Base-by-base conservation (phyloP, 2,888 invertebrate genomes). In the Phaedon cochleariae region DNA sequence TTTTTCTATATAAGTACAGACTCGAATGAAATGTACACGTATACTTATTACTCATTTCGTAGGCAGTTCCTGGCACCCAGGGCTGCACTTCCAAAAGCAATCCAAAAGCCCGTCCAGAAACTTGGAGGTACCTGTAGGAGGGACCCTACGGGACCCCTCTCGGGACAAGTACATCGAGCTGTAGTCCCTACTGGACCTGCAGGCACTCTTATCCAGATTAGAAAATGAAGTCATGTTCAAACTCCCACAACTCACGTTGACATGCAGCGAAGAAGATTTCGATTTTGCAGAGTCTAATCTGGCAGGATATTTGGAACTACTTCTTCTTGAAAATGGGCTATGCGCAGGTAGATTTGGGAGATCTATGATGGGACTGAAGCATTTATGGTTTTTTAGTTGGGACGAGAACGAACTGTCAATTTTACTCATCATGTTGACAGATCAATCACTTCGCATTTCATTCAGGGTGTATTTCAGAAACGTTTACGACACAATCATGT, bases 61-160 rank as follows among this genome's bases (percentile, higher is more conserved):
- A 0, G 73, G 73, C 52, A 73, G 45, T 49, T 71, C 64, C 61
- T 71, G 71, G 51, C 73, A 73, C 31, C 71, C 73, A 12, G 69
- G 34, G 20, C 72, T 73, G 57, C 72, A 72, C 61, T 73, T 73
- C 73, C 73, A 73, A 34, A 73, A 68, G 54, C 67, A 66, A 20
- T 67, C 67, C 26, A 64, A 52, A 12, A 73, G 55, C 71, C 72
- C 70, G 53, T 73, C 73, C 61, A 73, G 62, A 49, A 73, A 68
- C 60, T 51, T 69, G 0, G 67, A 52, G 2, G 63, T 53, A 1
- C 49, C 45, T 1, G 66, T 59, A 10, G 59, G 29, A 1, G 45
- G 17, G 15, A 59, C 34, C 12, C 18, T 63, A 46, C 62, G 62
- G 2, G 67, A 48, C 17, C 52, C 60, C 22, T 60, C 37, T 4